Percentiles rank a stretch among this genome's conserved stretches.
phyloP scores from a whole-genome alignment of 2,797 vertebrate species.

The Heliangelus exortis region DNA sequence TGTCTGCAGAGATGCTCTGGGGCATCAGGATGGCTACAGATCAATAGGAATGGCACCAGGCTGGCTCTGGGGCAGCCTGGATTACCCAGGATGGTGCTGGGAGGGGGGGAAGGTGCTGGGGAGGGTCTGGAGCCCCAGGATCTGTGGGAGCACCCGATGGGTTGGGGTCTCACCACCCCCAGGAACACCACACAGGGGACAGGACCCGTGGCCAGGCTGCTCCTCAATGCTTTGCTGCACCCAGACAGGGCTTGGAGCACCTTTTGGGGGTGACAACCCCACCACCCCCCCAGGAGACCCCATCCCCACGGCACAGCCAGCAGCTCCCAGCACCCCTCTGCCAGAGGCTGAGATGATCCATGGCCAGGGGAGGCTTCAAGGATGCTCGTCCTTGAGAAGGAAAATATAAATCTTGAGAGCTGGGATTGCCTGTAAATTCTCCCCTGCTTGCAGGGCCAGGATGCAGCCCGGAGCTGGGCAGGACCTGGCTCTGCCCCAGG shows the following conservation, averaged over 20 bases:
- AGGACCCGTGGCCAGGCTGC: fast-evolving
- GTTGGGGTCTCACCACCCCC: fast-evolving
- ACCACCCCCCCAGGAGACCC: not conserved
- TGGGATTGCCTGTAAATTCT: slow-evolving; percentile 37
- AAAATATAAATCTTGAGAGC: slow-evolving; percentile 27
- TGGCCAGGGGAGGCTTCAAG: not conserved
- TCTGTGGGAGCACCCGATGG: fast-evolving
- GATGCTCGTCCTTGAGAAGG: slow-evolving; percentile 46
- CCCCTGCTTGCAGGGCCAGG: not conserved
- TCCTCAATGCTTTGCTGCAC: fast-evolving
- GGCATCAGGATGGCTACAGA: not conserved
- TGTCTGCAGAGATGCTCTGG: not conserved
- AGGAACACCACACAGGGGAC: no score
- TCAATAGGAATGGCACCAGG: fast-evolving
- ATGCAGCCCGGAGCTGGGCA: not conserved
- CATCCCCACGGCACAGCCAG: fast-evolving
- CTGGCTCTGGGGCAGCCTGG: not conserved
- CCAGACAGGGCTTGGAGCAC: fast-evolving
- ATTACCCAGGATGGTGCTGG: fast-evolving
- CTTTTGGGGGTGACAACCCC: fast-evolving
- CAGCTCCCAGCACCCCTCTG: fast-evolving
- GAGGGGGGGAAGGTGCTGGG: fast-evolving
- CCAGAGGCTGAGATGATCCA: not conserved
- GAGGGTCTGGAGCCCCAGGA: fast-evolving
- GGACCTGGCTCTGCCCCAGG: not conserved